phyloP scores from a whole-genome alignment of 2,797 vertebrate species.

The Malacoraja senta region DNA sequence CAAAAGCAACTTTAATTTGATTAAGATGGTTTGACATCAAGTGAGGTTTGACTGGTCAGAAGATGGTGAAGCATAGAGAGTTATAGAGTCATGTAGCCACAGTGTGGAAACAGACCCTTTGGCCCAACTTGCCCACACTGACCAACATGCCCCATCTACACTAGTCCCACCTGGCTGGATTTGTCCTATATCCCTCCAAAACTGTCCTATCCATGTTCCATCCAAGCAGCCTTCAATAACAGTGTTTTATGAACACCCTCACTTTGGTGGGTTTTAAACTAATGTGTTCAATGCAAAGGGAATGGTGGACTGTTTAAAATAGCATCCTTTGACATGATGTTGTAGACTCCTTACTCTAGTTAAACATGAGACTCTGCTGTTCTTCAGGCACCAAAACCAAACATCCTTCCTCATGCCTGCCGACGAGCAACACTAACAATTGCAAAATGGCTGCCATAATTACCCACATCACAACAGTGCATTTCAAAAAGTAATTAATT shows the following conservation, averaged over 20 bases:
- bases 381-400: neutral
- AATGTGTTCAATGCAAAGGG: neutral
- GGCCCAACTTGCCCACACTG: no score
- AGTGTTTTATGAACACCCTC: neutral
- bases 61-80: no score
- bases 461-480: neutral
- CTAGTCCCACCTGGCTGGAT: no score
- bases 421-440: neutral
- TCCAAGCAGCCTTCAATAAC: neutral
- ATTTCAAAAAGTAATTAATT: neutral
- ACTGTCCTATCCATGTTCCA: no score
- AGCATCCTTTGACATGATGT: neutral
- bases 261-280: neutral
- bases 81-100: no score
- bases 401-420: neutral
- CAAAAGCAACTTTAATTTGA: no score
- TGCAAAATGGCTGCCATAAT: neutral
- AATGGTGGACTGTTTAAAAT: neutral
- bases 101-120: no score
- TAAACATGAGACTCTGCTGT: neutral
- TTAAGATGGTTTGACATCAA: no score
- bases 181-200: no score
- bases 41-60: no score
- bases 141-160: no score
- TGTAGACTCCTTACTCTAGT: neutral